phyloP scores from a whole-genome alignment of 1,140 invertebrate genomes.

The Leucophenga varia region DNA sequence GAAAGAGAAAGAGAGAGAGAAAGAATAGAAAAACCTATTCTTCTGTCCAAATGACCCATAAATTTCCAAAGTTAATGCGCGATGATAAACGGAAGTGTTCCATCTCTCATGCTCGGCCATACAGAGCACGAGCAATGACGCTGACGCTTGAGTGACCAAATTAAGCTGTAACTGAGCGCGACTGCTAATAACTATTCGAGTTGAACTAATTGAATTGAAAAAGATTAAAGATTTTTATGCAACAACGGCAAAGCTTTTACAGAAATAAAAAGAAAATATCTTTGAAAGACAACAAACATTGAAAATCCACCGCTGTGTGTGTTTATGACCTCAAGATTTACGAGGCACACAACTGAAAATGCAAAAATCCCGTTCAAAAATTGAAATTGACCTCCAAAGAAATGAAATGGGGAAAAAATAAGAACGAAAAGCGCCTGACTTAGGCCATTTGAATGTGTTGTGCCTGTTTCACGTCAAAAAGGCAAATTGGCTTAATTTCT shows the following conservation, averaged over 20 bases:
- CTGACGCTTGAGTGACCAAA: constrained; percentile 7
- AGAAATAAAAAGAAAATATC: too few relatives aligned
- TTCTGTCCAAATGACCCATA: constrained; percentile 25
- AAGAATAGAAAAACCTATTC: too few relatives aligned
- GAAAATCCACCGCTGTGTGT: constrained; percentile 26
- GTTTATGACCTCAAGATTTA: constrained; percentile 49
- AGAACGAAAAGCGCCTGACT: too few relatives aligned
- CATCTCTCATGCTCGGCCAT: background rate
- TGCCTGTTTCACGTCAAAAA: constrained; percentile 24
- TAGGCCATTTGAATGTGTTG: constrained; percentile 1
- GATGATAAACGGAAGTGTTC: too few relatives aligned
- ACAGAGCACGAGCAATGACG: constrained; percentile 26
- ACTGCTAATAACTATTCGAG: constrained; percentile 50
- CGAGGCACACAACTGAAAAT: constrained; percentile 35
- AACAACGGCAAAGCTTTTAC: too few relatives aligned
- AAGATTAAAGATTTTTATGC: constrained; percentile 55
- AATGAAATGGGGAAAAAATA: too few relatives aligned
- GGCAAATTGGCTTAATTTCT: constrained; percentile 54
- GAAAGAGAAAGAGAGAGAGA: too few relatives aligned
- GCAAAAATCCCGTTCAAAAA: constrained; percentile 5
- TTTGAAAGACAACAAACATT: too few relatives aligned
- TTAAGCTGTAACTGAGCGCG: background rate
- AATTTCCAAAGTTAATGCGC: constrained; percentile 48
- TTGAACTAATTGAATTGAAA: constrained; percentile 56
- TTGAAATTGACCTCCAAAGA: constrained; percentile 12